A percentile compares a stretch with the other conserved stretches of the same genome.
These are phyloP conservation scores for Eulemur coronatus DNA, from an alignment of 2,797 vertebrate species.

Conservation along the genomic window DNA sequence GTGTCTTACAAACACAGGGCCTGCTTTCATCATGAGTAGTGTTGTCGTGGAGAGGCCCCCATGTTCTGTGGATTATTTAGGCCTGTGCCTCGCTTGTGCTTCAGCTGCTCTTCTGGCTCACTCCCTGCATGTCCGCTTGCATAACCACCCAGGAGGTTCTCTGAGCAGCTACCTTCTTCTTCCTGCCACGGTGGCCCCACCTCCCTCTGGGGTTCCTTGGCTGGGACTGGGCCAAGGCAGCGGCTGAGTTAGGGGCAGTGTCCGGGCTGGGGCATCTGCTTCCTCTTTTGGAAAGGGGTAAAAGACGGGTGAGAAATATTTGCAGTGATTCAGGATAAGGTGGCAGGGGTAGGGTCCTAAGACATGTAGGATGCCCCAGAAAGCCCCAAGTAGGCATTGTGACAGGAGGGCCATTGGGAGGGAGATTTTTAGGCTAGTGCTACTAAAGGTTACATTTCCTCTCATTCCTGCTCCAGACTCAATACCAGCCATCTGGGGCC, in stretches of 20 bases:
- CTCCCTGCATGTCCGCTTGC: background rate
- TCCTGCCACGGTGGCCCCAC: background rate
- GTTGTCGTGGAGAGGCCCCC: background rate
- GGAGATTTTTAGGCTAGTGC: background rate
- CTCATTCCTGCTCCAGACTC: background rate
- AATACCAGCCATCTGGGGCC: background rate
- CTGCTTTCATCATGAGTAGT: background rate
- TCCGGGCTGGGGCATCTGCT: background rate
- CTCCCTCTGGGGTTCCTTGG: background rate
- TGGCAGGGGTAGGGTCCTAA: background rate
- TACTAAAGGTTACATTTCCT: background rate
- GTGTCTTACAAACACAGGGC: accelerated
- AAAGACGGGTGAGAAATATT: background rate
- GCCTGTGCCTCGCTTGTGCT: background rate
- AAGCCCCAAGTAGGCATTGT: background rate
- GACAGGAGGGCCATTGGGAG: background rate
- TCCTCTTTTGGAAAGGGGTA: background rate
- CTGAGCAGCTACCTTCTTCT: background rate
- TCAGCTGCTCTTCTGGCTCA: background rate
- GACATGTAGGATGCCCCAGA: background rate
- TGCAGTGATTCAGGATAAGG: background rate
- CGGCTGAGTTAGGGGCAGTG: background rate
- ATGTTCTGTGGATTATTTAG: background rate
- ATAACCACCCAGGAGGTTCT: background rate
- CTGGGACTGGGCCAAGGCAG: background rate